A percentile compares a stretch with the other conserved stretches of the same genome.
Evolutionary conservation across 2,888 invertebrate genomes (phyloP).

Genomic region (Aromia moschata): DNA sequence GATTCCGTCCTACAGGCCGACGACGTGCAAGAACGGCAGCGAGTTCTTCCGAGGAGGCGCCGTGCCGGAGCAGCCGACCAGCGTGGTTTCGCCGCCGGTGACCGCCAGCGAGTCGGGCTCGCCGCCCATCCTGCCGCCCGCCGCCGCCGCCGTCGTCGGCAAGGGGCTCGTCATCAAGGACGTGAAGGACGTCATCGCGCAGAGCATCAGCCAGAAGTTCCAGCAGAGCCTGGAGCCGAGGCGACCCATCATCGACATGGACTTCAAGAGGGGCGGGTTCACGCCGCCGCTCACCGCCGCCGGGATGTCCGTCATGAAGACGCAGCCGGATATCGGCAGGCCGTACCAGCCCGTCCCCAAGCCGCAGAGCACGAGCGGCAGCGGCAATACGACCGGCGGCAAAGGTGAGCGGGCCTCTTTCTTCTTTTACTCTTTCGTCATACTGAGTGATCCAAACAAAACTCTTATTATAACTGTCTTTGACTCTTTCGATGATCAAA

Average conservation of each 20-base stretch:
- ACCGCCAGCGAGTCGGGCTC: constrained; percentile 65
- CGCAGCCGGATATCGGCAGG: constrained; percentile 53
- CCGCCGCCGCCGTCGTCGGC: too few species aligned
- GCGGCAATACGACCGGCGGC: constrained; percentile 48
- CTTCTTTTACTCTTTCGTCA: too few species aligned
- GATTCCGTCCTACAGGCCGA: constrained; percentile 91
- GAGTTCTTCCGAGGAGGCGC: constrained; percentile 57
- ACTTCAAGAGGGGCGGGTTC: constrained; percentile 66
- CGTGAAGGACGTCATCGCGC: constrained; percentile 92
- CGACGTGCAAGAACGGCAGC: constrained; percentile 63
- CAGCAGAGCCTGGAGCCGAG: constrained; percentile 66
- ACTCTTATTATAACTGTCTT: too few species aligned
- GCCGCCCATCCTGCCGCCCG: constrained; percentile 65
- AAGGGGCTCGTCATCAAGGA: constrained; percentile 79
- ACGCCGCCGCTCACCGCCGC: constrained; percentile 70
- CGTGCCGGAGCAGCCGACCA: constrained; percentile 31
- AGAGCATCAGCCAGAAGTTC: constrained; percentile 89
- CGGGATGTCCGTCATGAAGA: constrained; percentile 70
- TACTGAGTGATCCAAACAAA: too few species aligned
- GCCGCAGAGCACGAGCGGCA: constrained; percentile 40
- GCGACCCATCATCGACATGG: constrained; percentile 55
- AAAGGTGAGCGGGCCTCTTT: constrained; percentile 52
- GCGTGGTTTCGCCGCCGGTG: constrained; percentile 64
- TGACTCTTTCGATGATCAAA: too few species aligned
- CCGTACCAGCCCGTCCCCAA: constrained; percentile 45